Conservation (phyloP, 1,140 invertebrate genomes). For the Papilio dardanus region DNA sequence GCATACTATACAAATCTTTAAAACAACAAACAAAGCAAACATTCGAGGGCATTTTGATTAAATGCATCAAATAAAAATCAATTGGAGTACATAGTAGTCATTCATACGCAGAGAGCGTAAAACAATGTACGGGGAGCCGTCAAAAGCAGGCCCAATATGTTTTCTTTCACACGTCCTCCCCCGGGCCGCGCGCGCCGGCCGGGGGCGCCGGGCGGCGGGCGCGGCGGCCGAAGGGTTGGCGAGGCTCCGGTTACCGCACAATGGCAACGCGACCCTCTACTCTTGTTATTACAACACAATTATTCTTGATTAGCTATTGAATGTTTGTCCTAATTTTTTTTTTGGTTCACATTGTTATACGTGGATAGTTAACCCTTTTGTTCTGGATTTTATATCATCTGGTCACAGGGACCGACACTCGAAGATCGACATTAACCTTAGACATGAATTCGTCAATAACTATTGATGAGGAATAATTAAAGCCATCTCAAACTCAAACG, state of each 20-base stretch:
- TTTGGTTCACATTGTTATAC: conserved; percentile 28
- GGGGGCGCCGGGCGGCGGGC: conserved; percentile 32
- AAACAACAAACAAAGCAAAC: conserved; percentile 11
- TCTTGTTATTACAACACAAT: conserved; percentile 65
- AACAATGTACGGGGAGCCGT: conserved; percentile 26
- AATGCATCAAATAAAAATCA: conserved; percentile 26
- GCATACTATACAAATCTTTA: conserved; percentile 13
- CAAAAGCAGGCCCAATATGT: conserved; percentile 52
- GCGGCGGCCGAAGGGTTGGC: conserved; percentile 48
- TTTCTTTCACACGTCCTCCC: conserved; percentile 60
- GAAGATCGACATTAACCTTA: not conserved
- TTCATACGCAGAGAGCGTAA: conserved; percentile 26
- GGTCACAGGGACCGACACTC: not conserved
- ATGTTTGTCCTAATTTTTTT: conserved; percentile 51
- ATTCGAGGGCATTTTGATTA: conserved; percentile 13
- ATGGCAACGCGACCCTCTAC: conserved; percentile 54
- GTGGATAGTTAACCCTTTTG: not conserved
- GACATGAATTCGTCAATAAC: not conserved
- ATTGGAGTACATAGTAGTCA: conserved; percentile 10
- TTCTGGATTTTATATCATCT: conserved; percentile 17
- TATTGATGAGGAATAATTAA: not conserved
- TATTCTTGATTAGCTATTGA: conserved; percentile 71
- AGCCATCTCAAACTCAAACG: not conserved
- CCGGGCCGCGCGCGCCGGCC: not conserved
- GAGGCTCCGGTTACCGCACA: conserved; percentile 62